Evolutionary conservation across 2,888 invertebrate genomes (phyloP), one percentile per base, ranked within the genome.

Genomic region (Pherbina coryleti): DNA sequence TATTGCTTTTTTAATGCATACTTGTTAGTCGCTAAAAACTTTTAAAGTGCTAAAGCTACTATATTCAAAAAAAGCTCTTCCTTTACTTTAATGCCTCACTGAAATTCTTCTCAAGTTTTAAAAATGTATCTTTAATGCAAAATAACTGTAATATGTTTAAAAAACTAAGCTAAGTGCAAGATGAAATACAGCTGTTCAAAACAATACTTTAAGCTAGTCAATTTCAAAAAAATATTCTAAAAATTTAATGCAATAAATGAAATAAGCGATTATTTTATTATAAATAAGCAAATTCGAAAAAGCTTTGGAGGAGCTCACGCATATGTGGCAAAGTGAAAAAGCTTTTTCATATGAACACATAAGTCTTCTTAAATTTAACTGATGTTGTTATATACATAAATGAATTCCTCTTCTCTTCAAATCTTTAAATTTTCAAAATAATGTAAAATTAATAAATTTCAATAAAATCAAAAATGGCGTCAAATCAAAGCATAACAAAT

Each of bases 71-170:
- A 34, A 25, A 60, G n/a, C 64, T 53, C 34, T n/a, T 55, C 28
- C 14, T 44, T 72, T 11, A 67, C 28, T 66, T 22, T 60, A 81
- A 84, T 84, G 85, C 88, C 87, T 87, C 87, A 87, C 87, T 84
- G 88, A 87, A 88, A 87, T 87, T 87, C 87, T 87, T 87, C 87
- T 81, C 82, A 78, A 69, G 25, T 53, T 22, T 34, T 5, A 11
- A 71, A 55, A 31, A 57, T 31, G 25, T 19, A 67, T 1, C 31
- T 60, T 19, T 19, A 53, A 69, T 55, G 4, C 60, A 69, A 69
- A 44, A 57, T 64, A 66, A 51, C 11, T 51, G 37, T 28, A 64
- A 31, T n/a, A 64, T 49, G 4, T 51, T 62, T 37, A 62, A 25
- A 75, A 75, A 34, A 67, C 3, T 55, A 25, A 66, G 19, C 31